Base-by-base conservation (phyloP, 1,140 invertebrate species). In the Lasaia peninsularis region DNA sequence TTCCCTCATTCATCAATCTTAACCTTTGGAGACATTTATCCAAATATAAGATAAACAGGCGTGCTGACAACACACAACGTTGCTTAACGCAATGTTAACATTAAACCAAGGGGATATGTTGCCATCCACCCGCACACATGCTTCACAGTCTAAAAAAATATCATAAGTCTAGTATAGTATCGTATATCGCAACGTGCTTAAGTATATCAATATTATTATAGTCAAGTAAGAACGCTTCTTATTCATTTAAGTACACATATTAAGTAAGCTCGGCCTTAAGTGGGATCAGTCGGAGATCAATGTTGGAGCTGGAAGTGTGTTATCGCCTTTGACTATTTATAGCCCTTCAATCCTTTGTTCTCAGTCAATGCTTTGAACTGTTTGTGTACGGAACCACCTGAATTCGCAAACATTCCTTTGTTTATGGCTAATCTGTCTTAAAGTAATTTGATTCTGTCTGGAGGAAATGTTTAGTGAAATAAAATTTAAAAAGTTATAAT, bases 381-480 rank as follows among this genome's bases (percentile, higher is more conserved):
- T 57, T 63, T 67, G 65, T 67, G 55, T 60, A 57, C 61, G 35
- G 58, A 63, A 63, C 61, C 60, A 63, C 62, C 65, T 60, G 52
- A 67, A 60, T 67, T 67, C 56, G 58, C 65, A 67, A 67, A 67
- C 56, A 67, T 67, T 63, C 65, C 65, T 60, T 67, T 63, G 58
- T 56, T 51, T 61, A 24, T 48, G 21, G 20, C 52, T 35, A 55
- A 44, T 55, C 35, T 44, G 35, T 16, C 40, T 37, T 44, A 31
- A 55, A 28, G 53, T 55, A 44, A 31, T 48, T 48, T 48, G 24
- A 55, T 55, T 55, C 40, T 21, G 12, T 11, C 32, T 9, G 8
- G 9, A 10, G 32, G 9, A 33, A 33, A 9, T 9, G 9, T 24
- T 24, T 24, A n/a, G 2, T 24, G 5, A 24, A 40, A 12, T 2